Conservation (phyloP, 2,888 invertebrate species). For the Oeneis ivallda region DNA sequence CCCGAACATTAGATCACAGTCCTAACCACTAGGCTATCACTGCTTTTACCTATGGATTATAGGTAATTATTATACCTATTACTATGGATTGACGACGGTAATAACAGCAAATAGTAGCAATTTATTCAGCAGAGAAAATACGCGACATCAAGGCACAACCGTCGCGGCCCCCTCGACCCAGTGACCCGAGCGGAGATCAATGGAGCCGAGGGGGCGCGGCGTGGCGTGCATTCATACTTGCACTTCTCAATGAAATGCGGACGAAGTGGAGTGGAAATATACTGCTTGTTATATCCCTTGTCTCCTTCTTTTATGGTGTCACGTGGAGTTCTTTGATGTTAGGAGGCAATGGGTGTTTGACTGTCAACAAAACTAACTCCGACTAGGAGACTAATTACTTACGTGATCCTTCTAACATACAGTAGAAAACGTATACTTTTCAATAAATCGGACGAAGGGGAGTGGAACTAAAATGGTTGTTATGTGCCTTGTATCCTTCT, state of each 20-base stretch:
- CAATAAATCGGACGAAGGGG: too few relatives aligned
- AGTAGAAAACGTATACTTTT: too few relatives aligned
- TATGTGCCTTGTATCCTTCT: too few relatives aligned
- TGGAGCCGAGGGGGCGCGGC: conserved; percentile 50
- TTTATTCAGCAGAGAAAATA: conserved; percentile 1
- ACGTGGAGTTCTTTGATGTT: not conserved
- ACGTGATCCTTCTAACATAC: too few relatives aligned
- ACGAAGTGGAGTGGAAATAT: conserved; percentile 9
- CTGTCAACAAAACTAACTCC: too few relatives aligned
- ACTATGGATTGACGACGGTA: not conserved
- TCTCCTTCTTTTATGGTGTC: conserved; percentile 10
- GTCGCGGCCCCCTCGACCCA: conserved; percentile 57
- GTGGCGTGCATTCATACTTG: conserved; percentile 30
- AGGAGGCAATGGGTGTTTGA: not conserved
- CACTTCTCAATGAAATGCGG: conserved; percentile 37
- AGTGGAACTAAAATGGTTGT: not conserved
- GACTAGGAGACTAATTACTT: too few relatives aligned
- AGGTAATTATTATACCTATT: not conserved
- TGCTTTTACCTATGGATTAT: too few relatives aligned
- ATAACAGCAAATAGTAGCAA: not conserved
- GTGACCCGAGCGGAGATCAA: conserved; percentile 71
- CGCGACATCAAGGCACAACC: conserved; percentile 2
- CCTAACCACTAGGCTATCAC: too few relatives aligned
- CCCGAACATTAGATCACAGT: too few relatives aligned
- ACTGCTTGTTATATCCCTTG: conserved; percentile 10